Base-by-base conservation (phyloP, 2,113 vertebrate genomes). In the Hyperoodon ampullatus region DNA sequence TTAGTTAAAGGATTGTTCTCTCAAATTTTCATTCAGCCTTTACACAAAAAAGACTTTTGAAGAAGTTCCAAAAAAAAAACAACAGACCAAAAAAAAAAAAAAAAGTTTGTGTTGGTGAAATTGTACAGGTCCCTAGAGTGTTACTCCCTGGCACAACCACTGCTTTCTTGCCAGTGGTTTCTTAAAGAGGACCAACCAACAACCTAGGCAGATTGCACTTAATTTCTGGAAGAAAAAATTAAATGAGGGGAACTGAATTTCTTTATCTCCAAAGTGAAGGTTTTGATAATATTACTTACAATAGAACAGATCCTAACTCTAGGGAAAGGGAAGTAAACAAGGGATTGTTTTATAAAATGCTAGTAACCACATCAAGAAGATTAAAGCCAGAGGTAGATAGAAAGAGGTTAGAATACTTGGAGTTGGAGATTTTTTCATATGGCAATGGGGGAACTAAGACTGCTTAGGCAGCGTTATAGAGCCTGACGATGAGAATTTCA, bases 391-490 rank as follows among this genome's bases (percentile, higher is more conserved):
- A 4, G 11, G 7, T 30, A 30, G 23, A 63, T 4, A 14, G 19
- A 93, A 78, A 30, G 19, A 35, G 8, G 11, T 10, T 26, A 35
- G 71, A 78, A 15, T 9, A 72, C 47, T 72, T 70, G 44, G 8
- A 42, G 5, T 8, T 75, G 55, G 55, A 81, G 19, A 30, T 60
- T 4, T 58, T 91, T 84, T 80, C 28, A 71, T 35, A 58, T 89
- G 12, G 5, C 14, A 80, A 0, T 42, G 15, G 13, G 3, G 3
- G 9, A 39, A 39, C 11, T 13, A 10, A 81, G 19, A 26, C 33
- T 65, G 1, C 7, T 23, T 70, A 18, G 3, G 18, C 0, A 42
- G 1, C 18, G 16, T 60, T 50, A 28, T 26, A 42, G 11, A 13
- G 42, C 21, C 23, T 58, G 77, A 18, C 47, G 44, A 24, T 1